These are phyloP conservation scores for Verasper variegatus DNA, from an alignment of 2,113 vertebrate genomes.

Conservation along the genomic window DNA sequence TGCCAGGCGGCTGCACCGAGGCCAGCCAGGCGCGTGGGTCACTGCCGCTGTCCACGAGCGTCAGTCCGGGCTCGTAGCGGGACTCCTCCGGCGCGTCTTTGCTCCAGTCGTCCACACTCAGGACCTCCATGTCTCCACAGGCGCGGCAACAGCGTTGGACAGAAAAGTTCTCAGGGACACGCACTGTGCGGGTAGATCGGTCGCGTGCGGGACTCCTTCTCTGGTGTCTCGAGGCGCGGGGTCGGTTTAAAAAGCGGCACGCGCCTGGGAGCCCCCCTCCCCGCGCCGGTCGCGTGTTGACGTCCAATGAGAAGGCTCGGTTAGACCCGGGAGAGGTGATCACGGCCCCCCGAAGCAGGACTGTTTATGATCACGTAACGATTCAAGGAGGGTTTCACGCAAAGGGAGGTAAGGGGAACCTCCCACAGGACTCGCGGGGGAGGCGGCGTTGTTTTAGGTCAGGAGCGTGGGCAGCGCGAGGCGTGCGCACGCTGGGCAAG, in stretches of 20 bases:
- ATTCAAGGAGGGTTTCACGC: constrained; percentile 76
- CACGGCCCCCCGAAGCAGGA: constrained; percentile 58
- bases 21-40: constrained; percentile 91
- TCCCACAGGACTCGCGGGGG: constrained; percentile 76
- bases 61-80: constrained; percentile 76
- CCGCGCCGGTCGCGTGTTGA: constrained; percentile 92
- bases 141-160: neutral
- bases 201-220: constrained; percentile 88
- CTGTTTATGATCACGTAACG: constrained; percentile 75
- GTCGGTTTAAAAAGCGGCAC: constrained; percentile 96
- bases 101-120: constrained; percentile 75
- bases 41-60: constrained; percentile 84
- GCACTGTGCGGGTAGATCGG: constrained; percentile 58
- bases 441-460: constrained; percentile 40
- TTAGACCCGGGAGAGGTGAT: constrained; percentile 75
- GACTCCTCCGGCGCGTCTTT: constrained; percentile 65
- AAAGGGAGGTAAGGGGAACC: constrained; percentile 71
- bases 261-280: constrained; percentile 91
- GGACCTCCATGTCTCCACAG: constrained; percentile 75
- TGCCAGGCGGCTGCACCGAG: constrained; percentile 83
- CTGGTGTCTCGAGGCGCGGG: constrained; percentile 88
- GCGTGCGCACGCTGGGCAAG: constrained; percentile 29
- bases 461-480: constrained; percentile 67
- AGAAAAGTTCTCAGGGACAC: constrained; percentile 20
- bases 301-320: constrained; percentile 86